Evolutionary conservation across 1,140 invertebrate genomes (phyloP), one percentile per base, ranked within the genome.

Genomic region (Macrosteles quadrilineatus): DNA sequence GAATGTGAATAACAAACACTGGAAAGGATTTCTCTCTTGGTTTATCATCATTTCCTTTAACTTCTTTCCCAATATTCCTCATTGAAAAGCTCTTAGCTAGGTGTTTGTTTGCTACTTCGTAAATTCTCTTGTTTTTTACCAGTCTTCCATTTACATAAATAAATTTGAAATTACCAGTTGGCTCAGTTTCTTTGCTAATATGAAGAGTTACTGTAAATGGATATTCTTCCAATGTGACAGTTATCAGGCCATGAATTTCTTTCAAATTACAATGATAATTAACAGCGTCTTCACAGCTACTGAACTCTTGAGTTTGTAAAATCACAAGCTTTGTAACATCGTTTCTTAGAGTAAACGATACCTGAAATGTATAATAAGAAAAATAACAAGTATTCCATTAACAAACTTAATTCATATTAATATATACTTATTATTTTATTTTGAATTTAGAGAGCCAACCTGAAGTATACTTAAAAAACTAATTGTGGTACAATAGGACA

Each of bases 271-370:
- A 50, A 50, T 50, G 47, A n/a, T 50, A 21, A 4, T n/a, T 50
- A 9, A 50, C 2, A 9, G 47, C 47, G n/a, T 50, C 47, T 19
- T 21, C 47, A 50, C 3, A 19, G 21, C 21, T 50, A 3, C 14
- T 21, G 21, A 19, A 50, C n/a, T 50, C 47, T 19, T 50, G 47
- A 9, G 47, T 50, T 21, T 50, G 47, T 21, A 50, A 21, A 50
- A 50, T 50, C n/a, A 50, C n/a, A 19, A n/a, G 3, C n/a, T 50
- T 50, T 3, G 47, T 50, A 50, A 50, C 47, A 50, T 50, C 47
- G 21, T 50, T 50, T 19, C 47, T 50, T 4, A 50, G 47, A 50
- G 47, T 50, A 50, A 50, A 50, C n/a, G 47, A 50, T 4, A 50
- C 47, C 47, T 50, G 47, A 19, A 50, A 50, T n/a, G n/a, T n/a